Evolutionary conservation across 2,113 vertebrate genomes (phyloP).

Genomic region (Saimiri boliviensis): DNA sequence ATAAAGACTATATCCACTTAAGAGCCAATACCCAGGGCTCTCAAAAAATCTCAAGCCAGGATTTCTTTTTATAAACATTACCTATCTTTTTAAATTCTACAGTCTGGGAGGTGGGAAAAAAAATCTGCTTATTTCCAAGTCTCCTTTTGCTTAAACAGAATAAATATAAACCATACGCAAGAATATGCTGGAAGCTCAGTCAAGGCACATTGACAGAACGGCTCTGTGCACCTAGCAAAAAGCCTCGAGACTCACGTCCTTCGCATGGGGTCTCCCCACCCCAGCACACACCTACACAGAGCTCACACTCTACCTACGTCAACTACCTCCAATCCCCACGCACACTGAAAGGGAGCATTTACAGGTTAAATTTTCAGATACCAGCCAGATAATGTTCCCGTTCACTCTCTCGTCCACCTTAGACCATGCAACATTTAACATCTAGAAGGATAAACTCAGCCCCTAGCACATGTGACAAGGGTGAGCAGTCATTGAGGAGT

Average conservation of each 20-base stretch:
- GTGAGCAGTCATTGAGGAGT: conserved; percentile 3
- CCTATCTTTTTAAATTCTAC: conserved; percentile 33
- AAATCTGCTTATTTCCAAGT: conserved; percentile 46
- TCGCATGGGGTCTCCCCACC: background rate
- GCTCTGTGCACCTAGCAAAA: background rate
- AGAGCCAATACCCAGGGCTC: conserved; percentile 43
- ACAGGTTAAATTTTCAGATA: conserved; percentile 52
- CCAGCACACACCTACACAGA: background rate
- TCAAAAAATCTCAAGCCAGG: conserved; percentile 47
- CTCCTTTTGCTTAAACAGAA: conserved; percentile 33
- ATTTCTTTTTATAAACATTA: conserved; percentile 66
- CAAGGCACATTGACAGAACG: background rate
- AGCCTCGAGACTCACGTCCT: background rate
- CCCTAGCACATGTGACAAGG: conserved; percentile 43
- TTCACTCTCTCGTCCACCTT: conserved; percentile 31
- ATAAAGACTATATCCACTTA: conserved; percentile 59
- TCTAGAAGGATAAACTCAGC: conserved; percentile 52
- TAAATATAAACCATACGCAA: conserved; percentile 30
- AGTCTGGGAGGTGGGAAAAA: conserved; percentile 12
- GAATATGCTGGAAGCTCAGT: background rate
- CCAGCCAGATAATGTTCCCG: conserved; percentile 9
- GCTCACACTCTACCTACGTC: fast-evolving
- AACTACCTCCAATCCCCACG: background rate
- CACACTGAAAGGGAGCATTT: conserved; percentile 34
- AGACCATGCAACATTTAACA: conserved; percentile 50